Conservation (phyloP, 1,140 invertebrate species). For the Drosophila subpulchrella region DNA sequence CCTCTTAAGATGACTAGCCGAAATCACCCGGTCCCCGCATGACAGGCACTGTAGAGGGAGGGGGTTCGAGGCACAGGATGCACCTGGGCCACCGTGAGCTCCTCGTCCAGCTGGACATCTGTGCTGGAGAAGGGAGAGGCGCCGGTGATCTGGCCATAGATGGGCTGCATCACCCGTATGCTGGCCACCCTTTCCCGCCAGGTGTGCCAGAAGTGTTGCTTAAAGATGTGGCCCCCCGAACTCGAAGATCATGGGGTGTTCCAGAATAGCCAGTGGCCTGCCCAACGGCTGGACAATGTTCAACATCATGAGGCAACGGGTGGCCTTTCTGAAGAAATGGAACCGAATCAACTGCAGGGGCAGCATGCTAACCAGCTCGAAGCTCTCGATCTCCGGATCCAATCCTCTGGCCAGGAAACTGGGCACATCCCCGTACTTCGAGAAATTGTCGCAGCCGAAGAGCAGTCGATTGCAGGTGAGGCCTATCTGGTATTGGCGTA, state of each 20-base stretch:
- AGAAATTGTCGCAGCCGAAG: constrained; percentile 71
- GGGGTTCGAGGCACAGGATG: constrained; percentile 20
- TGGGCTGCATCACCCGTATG: constrained; percentile 38
- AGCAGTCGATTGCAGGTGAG: constrained; percentile 61
- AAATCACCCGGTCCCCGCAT: constrained; percentile 5
- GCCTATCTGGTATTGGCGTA: constrained; percentile 72
- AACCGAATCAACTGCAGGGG: constrained; percentile 65
- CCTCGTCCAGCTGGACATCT: constrained; percentile 66
- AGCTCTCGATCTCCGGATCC: constrained; percentile 76
- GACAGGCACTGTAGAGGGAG: constrained; percentile 36
- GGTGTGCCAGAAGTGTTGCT: constrained; percentile 74
- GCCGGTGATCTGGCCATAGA: constrained; percentile 50
- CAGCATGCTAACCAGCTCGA: constrained; percentile 65
- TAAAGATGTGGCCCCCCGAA: constrained; percentile 72
- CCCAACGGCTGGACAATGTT: constrained; percentile 7
- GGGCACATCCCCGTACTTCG: neutral
- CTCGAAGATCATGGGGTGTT: constrained; percentile 73
- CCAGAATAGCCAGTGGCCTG: neutral
- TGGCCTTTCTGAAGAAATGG: constrained; percentile 65
- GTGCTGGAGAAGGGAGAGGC: constrained; percentile 76
- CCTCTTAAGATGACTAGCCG: neutral
- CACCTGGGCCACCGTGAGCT: constrained; percentile 26
- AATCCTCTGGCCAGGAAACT: constrained; percentile 11
- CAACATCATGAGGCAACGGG: constrained; percentile 66
- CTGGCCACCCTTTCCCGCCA: constrained; percentile 69